Percentiles rank a stretch among this genome's conserved stretches.
These are phyloP conservation scores for Eptesicus fuscus DNA, from an alignment of 2,113 vertebrate genomes.

Conservation along the genomic window DNA sequence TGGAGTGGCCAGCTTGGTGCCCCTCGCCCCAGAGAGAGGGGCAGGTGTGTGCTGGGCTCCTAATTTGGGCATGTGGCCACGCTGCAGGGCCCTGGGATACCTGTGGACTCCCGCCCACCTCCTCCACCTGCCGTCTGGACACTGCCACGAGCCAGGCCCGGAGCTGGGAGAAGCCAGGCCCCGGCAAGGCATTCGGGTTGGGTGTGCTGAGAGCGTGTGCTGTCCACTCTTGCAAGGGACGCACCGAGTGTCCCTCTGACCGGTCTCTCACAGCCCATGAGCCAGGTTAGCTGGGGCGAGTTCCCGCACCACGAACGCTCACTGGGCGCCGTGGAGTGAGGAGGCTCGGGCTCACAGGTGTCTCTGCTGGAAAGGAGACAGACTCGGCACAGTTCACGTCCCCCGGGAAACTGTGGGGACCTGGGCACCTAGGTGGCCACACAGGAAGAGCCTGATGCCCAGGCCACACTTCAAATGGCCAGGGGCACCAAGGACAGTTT, in stretches of 20 bases:
- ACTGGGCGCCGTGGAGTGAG: no score
- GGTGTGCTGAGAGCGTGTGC: no score
- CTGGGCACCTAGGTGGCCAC: not conserved
- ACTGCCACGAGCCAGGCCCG: not conserved
- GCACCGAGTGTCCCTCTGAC: no score
- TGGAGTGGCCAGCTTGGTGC: constrained; percentile 84
- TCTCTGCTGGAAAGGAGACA: not conserved
- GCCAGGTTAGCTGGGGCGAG: no score
- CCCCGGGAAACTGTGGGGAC: not conserved
- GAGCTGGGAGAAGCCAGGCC: no score
- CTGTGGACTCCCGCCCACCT: no score
- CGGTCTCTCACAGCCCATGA: no score
- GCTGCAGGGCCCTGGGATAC: not conserved
- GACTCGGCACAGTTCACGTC: rapidly evolving
- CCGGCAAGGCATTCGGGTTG: no score
- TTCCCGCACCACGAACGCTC: no score
- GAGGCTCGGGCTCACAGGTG: rapidly evolving
- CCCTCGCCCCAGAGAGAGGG: not conserved
- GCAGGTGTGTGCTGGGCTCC: rapidly evolving
- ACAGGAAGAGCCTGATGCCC: not conserved
- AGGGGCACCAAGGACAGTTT: not conserved
- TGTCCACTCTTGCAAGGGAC: no score
- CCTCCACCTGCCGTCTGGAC: rapidly evolving
- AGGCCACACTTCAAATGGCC: not conserved
- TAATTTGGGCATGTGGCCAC: rapidly evolving